These are phyloP conservation scores for Loris lydekkerianus DNA, from an alignment of 2,797 vertebrate genomes.

Conservation along the genomic window DNA sequence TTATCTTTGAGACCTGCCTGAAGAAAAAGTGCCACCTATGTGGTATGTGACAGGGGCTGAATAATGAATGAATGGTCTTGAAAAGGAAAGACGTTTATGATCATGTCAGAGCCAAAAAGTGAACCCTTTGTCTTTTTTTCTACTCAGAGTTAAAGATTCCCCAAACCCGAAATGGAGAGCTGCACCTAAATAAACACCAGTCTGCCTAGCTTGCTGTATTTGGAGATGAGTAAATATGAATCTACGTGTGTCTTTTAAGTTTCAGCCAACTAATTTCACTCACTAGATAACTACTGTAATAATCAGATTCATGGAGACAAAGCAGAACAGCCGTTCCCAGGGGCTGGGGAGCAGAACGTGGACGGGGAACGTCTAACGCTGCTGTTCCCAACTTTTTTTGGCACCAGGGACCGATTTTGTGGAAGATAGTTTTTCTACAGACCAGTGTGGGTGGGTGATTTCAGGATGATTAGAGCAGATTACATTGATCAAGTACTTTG, in stretches of 20 bases:
- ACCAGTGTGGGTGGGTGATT: no score
- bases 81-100: not conserved
- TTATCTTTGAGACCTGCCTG: not conserved
- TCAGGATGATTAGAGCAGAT: no score
- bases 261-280: constrained; percentile 20
- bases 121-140: not conserved
- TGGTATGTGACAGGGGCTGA: not conserved
- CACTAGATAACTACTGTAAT: not conserved
- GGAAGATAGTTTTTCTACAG: no score
- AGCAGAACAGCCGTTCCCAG: not conserved
- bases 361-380: no score
- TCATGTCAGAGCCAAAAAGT: not conserved
- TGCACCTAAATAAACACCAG: not conserved
- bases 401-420: no score
- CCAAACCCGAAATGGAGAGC: not conserved
- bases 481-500: no score
- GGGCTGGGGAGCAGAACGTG: not conserved
- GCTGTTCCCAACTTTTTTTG: no score
- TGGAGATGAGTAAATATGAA: not conserved
- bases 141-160: not conserved
- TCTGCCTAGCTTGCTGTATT: not conserved
- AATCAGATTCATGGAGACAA: not conserved
- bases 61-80: not conserved
- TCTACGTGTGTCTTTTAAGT: constrained; percentile 17
- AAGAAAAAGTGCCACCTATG: not conserved